These are phyloP conservation scores for Argopecten irradians DNA, from an alignment of 1,140 invertebrate species.

Conservation along the genomic window DNA sequence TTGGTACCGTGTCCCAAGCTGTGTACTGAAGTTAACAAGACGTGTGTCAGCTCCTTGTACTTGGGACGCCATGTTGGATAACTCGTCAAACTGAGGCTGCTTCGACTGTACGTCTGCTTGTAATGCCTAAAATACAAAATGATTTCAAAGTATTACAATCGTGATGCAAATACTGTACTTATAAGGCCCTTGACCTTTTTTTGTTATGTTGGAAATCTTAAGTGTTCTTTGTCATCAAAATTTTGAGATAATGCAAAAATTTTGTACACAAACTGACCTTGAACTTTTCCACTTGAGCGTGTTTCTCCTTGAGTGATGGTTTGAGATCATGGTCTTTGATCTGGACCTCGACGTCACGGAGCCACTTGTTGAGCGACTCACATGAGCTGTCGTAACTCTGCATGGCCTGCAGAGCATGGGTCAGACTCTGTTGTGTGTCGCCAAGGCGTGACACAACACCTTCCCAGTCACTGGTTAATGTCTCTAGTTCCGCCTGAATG, in stretches of 20 bases:
- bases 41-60: conserved; percentile 86
- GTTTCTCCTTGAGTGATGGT: conserved; percentile 89
- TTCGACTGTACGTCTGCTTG: conserved; percentile 86
- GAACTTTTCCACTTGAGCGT: conserved; percentile 87
- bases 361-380: conserved; percentile 88
- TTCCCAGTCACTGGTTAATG: conserved; percentile 85
- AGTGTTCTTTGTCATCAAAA: too few species aligned
- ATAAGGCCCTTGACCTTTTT: too few species aligned
- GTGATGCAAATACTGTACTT: too few species aligned
- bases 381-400: conserved; percentile 88
- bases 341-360: conserved; percentile 88
- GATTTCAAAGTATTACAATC: not conserved
- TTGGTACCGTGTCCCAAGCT: conserved; percentile 90
- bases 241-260: not conserved
- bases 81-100: conserved; percentile 84
- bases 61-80: conserved; percentile 83
- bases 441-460: conserved; percentile 82
- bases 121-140: conserved; percentile 77
- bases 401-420: conserved; percentile 85
- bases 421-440: conserved; percentile 79
- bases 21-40: conserved; percentile 85
- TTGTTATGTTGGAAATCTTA: too few species aligned
- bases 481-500: conserved; percentile 86
- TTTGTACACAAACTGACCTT: conserved; percentile 73
- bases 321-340: conserved; percentile 94